Evolutionary conservation across 2,113 vertebrate genomes (phyloP).

Genomic region (Gavialis gangeticus): DNA sequence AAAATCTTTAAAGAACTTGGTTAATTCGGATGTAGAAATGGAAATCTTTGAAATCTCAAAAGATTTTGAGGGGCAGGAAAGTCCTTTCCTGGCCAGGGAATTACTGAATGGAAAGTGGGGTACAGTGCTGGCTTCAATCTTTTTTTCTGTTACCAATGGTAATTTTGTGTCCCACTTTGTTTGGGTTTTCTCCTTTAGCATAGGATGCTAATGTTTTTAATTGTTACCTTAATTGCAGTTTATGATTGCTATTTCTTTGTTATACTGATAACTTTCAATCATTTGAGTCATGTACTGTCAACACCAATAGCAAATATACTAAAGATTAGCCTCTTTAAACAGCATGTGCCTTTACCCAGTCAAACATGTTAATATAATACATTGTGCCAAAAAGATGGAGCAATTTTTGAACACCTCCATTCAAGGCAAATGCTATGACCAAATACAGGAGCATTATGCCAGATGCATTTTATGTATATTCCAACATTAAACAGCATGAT

Average conservation of each 20-base stretch:
- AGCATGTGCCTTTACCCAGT: conserved; percentile 7
- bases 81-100: too few relatives aligned
- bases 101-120: too few relatives aligned
- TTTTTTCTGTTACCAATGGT: too few relatives aligned
- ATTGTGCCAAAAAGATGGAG: not conserved
- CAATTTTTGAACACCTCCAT: not conserved
- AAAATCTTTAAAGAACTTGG: too few relatives aligned
- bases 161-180: not conserved
- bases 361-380: conserved; percentile 8
- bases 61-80: too few relatives aligned
- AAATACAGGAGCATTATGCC: conserved; percentile 49
- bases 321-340: conserved; percentile 30
- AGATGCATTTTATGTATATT: conserved; percentile 49
- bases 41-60: too few relatives aligned
- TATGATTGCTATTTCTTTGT: conserved; percentile 12
- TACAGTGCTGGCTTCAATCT: too few relatives aligned
- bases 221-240: not conserved
- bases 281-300: conserved; percentile 21
- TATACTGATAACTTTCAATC: not conserved
- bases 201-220: not conserved
- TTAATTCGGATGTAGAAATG: too few relatives aligned
- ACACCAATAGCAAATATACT: conserved; percentile 7
- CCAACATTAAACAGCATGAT: conserved; percentile 46
- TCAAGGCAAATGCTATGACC: conserved; percentile 36
- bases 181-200: not conserved